These are phyloP conservation scores for Solenopsis fugax DNA, from an alignment of 1,140 invertebrate genomes.

Conservation along the genomic window DNA sequence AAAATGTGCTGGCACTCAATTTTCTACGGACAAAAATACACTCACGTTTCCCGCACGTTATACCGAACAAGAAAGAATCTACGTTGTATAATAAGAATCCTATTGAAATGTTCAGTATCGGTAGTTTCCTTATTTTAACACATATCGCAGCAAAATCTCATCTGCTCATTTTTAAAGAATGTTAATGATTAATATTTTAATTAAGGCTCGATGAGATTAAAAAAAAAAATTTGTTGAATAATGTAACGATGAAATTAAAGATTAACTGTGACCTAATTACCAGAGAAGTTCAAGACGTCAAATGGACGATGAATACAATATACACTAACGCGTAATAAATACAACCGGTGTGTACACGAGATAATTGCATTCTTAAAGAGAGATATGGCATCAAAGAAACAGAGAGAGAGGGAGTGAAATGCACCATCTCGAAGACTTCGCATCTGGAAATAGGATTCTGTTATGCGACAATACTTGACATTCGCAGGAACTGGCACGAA, in stretches of 20 bases:
- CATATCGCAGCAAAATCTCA: background rate
- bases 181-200: background rate
- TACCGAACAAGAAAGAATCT: too few species aligned
- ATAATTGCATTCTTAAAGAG: conserved; percentile 38
- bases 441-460: background rate
- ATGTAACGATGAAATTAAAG: background rate
- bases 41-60: background rate
- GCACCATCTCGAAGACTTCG: background rate
- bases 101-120: background rate
- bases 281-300: background rate
- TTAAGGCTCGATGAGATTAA: background rate
- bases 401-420: background rate
- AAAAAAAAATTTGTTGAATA: background rate
- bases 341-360: background rate
- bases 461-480: conserved; percentile 5
- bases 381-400: background rate
- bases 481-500: background rate
- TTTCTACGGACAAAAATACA: conserved; percentile 14
- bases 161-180: background rate
- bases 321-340: background rate
- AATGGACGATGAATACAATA: background rate
- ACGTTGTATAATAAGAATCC: background rate
- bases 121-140: background rate
- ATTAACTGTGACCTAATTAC: background rate
- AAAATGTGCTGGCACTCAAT: conserved; percentile 17